Conservation (phyloP, 2,797 vertebrate genomes). For the Coluber constrictor region DNA sequence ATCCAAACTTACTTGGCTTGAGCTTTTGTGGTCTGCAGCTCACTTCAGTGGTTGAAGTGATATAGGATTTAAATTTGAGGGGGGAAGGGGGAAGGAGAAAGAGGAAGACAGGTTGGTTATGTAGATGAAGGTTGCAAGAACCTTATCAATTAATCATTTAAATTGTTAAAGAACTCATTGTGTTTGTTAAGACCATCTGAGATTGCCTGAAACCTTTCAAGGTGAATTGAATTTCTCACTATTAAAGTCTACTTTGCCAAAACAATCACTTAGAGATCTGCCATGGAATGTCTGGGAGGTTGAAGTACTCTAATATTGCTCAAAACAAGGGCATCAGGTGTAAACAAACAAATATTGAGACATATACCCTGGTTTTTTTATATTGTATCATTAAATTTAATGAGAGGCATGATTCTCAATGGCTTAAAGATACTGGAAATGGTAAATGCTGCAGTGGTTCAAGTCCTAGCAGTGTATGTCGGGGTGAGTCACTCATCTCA, state of each 20-base stretch:
- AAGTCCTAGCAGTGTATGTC: too few species aligned
- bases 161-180: background rate
- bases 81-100: background rate
- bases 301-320: background rate
- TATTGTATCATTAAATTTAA: background rate
- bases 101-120: background rate
- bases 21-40: background rate
- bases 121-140: background rate
- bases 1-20: too few species aligned
- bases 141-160: background rate
- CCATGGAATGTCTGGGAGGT: background rate
- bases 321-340: background rate
- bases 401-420: too few species aligned
- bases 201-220: background rate
- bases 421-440: too few species aligned
- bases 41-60: background rate
- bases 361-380: background rate
- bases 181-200: background rate
- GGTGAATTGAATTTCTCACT: background rate
- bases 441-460: too few species aligned
- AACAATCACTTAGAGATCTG: background rate
- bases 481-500: too few species aligned
- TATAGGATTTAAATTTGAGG: background rate
- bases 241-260: background rate
- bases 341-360: background rate